Conservation (phyloP, 2,113 vertebrate species). For the Apaloderma vittatum region DNA sequence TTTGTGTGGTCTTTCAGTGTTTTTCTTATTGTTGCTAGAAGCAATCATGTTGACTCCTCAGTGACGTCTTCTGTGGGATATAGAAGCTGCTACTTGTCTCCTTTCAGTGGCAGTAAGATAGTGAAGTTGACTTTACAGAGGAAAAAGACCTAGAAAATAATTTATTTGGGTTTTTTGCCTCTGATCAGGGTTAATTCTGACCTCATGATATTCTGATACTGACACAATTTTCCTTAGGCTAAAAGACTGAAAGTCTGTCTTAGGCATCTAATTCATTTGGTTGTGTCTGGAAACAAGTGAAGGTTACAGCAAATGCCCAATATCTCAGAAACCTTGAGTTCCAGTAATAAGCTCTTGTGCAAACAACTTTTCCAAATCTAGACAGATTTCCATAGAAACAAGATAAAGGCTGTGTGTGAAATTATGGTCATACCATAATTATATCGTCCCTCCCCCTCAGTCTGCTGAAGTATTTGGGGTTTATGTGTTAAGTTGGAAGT, state of each 20-base stretch:
- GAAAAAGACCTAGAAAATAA: neutral
- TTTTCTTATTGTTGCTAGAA: neutral
- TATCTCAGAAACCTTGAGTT: neutral
- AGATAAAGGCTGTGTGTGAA: neutral
- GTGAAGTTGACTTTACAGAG: neutral
- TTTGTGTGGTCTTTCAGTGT: neutral
- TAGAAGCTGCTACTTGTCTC: neutral
- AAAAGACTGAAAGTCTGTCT: neutral
- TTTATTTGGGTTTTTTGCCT: neutral
- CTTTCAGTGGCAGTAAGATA: neutral
- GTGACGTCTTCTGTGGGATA: neutral
- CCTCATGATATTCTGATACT: neutral
- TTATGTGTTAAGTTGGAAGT: neutral
- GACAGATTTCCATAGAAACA: neutral
- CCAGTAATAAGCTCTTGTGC: neutral
- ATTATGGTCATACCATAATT: neutral
- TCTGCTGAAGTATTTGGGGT: neutral
- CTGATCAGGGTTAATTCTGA: neutral
- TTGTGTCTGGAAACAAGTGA: neutral
- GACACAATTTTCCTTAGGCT: conserved; percentile 1
- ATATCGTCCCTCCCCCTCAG: neutral
- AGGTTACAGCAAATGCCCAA: neutral
- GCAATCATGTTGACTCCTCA: neutral
- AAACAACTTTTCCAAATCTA: neutral
- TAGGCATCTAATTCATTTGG: neutral